Evolutionary conservation across 2,113 vertebrate genomes (phyloP).

Genomic region (Pycnonotus jocosus): DNA sequence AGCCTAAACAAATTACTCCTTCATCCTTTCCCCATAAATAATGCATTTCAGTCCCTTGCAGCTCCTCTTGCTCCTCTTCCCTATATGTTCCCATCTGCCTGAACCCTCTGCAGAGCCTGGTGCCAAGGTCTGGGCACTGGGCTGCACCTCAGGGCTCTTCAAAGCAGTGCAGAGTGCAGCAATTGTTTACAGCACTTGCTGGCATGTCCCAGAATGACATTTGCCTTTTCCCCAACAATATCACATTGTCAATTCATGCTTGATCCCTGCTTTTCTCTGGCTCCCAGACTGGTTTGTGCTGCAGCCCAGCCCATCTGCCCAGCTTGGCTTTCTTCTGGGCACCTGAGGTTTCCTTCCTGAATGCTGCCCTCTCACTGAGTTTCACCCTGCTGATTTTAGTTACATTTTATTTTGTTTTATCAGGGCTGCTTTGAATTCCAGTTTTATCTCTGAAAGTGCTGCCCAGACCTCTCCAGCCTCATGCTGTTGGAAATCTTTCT

Average conservation of each 20-base stretch:
- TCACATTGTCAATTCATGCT: slow-evolving; percentile 20
- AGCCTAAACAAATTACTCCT: background rate
- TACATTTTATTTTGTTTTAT: background rate
- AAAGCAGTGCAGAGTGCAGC: background rate
- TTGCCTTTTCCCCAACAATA: slow-evolving; percentile 43
- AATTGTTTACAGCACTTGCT: slow-evolving; percentile 12
- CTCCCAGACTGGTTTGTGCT: background rate
- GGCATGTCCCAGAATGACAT: slow-evolving; percentile 28
- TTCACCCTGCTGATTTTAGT: background rate
- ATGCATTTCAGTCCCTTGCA: background rate
- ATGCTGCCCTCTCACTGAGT: background rate
- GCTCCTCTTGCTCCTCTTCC: background rate
- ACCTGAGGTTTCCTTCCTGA: background rate
- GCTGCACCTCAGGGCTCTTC: background rate
- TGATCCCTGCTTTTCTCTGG: rapidly evolving
- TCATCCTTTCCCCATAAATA: background rate
- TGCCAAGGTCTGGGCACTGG: background rate
- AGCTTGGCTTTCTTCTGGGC: background rate
- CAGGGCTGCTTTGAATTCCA: background rate
- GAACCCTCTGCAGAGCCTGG: background rate
- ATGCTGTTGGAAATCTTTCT: background rate
- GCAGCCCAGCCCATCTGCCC: background rate
- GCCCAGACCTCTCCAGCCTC: background rate
- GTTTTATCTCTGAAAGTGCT: background rate
- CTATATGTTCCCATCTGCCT: background rate